Percentiles rank a stretch among this genome's conserved stretches.
Evolutionary conservation across 2,888 invertebrate genomes (phyloP).

Genomic region (Diplolepis rosae): DNA sequence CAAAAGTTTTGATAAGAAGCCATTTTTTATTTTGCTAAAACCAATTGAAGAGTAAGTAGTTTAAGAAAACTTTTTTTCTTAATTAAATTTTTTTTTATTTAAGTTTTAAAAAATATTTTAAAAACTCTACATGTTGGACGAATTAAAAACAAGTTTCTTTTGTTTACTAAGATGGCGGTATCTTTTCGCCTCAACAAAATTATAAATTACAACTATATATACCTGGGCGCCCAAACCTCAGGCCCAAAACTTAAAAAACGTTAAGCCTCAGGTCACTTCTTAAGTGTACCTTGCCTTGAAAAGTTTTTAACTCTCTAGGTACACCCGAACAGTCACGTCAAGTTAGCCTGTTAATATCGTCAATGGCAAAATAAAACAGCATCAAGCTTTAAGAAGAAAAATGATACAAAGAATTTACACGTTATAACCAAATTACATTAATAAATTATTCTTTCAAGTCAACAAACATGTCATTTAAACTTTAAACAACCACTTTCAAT

Average conservation of each 20-base stretch:
- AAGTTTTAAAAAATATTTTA: neutral
- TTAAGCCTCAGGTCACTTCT: neutral
- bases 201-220: no score
- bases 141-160: no score
- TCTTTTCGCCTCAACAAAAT: neutral
- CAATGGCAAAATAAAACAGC: slow-evolving; percentile 8
- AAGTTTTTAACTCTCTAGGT: slow-evolving; percentile 5
- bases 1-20: neutral
- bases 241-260: neutral
- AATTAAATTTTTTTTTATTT: neutral
- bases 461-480: no score
- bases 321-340: neutral
- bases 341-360: neutral
- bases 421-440: neutral
- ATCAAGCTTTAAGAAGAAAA: neutral
- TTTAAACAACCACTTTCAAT: no score
- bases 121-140: no score
- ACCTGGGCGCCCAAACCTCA: neutral
- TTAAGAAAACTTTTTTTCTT: neutral
- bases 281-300: slow-evolving; percentile 24
- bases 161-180: neutral
- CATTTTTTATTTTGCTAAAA: neutral
- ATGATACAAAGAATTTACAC: neutral
- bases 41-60: neutral
- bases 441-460: neutral